phyloP scores from a whole-genome alignment of 23 tunicate species.

The Styela clava region DNA sequence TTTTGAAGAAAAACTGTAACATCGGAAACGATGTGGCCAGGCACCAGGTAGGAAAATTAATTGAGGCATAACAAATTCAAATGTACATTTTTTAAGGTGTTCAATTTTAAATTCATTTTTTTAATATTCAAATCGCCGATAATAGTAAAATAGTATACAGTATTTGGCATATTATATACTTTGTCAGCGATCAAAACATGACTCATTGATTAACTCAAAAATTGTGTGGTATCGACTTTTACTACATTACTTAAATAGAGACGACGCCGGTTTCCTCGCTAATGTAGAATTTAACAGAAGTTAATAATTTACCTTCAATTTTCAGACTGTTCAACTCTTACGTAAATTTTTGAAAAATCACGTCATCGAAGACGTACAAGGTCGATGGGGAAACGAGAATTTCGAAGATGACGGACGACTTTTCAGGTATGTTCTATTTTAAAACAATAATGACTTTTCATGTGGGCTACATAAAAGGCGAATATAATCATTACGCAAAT shows the following conservation, averaged over 20 bases:
- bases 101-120: too few species aligned
- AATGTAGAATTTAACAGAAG: too few species aligned
- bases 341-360: conserved; percentile 74
- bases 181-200: background rate
- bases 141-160: background rate
- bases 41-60: conserved; percentile 31
- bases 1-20: conserved; percentile 47
- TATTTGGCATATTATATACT: background rate
- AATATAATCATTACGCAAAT: too few species aligned
- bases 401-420: conserved; percentile 62
- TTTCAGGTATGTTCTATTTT: conserved; percentile 35
- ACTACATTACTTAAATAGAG: background rate
- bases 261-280: background rate
- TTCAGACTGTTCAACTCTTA: conserved; percentile 70
- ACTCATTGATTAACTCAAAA: too few species aligned
- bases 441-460: too few species aligned
- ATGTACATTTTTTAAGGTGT: too few species aligned
- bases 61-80: too few species aligned
- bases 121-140: too few species aligned
- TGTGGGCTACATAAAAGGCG: too few species aligned
- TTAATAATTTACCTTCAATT: background rate
- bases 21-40: conserved; percentile 61
- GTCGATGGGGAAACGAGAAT: conserved; percentile 58
- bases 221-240: background rate
- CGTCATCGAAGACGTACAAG: conserved; percentile 78